Evolutionary conservation across 1,140 invertebrate genomes (phyloP).

Genomic region (Drosophila teissieri): DNA sequence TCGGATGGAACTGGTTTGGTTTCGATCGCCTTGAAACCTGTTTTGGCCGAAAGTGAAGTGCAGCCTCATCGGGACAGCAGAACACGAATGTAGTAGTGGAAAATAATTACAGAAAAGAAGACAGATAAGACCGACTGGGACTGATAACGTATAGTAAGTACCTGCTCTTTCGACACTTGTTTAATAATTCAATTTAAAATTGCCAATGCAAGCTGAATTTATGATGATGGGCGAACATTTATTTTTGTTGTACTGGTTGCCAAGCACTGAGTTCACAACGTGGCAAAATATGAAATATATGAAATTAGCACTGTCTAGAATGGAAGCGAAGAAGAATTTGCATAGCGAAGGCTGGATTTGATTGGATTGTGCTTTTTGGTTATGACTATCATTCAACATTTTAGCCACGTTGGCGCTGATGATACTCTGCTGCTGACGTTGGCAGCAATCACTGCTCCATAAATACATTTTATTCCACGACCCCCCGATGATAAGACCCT

Average conservation of each 20-base stretch:
- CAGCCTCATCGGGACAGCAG: conserved; percentile 14
- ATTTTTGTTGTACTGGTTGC: conserved; percentile 14
- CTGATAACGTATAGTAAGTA: conserved; percentile 22
- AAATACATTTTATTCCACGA: conserved; percentile 45
- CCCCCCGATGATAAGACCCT: conserved; percentile 38
- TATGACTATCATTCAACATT: conserved; percentile 20
- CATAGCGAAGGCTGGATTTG: conserved; percentile 4
- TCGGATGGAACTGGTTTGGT: conserved; percentile 64
- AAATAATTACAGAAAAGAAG: conserved; percentile 16
- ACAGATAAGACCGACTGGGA: conserved; percentile 38
- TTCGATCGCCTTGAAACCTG: conserved; percentile 57
- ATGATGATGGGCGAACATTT: conserved; percentile 33
- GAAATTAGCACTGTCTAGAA: conserved; percentile 13
- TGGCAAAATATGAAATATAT: conserved; percentile 56
- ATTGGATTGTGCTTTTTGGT: conserved; percentile 13
- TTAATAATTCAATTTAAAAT: conserved; percentile 22
- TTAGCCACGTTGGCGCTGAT: conserved; percentile 67
- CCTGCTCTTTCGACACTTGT: conserved; percentile 1
- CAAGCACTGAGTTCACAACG: conserved; percentile 40
- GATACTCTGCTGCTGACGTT: conserved; percentile 65
- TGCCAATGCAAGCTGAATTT: conserved; percentile 55
- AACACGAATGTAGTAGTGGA: neutral
- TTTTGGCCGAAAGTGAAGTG: conserved; percentile 76
- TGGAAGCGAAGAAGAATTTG: conserved; percentile 14
- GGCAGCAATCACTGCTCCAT: conserved; percentile 40